Evolutionary conservation across 1,140 invertebrate species (phyloP).

Genomic region (Drosophila neocordata): DNA sequence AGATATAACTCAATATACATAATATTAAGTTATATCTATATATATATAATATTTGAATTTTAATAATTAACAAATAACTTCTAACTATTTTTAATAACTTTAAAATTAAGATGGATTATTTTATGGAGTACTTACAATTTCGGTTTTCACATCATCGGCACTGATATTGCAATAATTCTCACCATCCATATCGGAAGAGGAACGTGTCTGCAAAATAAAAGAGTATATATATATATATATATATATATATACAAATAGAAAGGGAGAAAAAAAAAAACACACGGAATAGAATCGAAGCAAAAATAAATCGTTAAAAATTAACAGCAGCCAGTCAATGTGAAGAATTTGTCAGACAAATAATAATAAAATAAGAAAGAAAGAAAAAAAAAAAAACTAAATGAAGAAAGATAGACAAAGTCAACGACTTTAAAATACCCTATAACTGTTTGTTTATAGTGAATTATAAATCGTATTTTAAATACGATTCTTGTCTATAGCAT

Average conservation of each 20-base stretch:
- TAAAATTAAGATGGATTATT: too few relatives aligned
- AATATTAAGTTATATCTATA: too few relatives aligned
- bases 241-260: slow-evolving; percentile 15
- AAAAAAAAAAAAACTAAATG: slow-evolving; percentile 36
- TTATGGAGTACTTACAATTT: slow-evolving; percentile 74
- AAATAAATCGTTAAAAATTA: slow-evolving; percentile 27
- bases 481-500: too few relatives aligned
- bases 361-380: slow-evolving; percentile 49
- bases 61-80: too few relatives aligned
- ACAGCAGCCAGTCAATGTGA: slow-evolving; percentile 55
- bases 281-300: slow-evolving; percentile 49
- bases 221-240: not conserved
- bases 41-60: too few relatives aligned
- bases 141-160: slow-evolving; percentile 81
- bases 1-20: too few relatives aligned
- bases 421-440: not conserved
- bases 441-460: too few relatives aligned
- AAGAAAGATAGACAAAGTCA: slow-evolving; percentile 17
- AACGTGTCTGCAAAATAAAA: slow-evolving; percentile 64
- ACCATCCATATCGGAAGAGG: slow-evolving; percentile 75
- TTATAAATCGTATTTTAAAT: too few relatives aligned
- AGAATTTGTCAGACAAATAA: slow-evolving; percentile 74
- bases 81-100: too few relatives aligned
- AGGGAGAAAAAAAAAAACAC: slow-evolving; percentile 49
- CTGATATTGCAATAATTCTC: slow-evolving; percentile 81